Evolutionary conservation across 2,797 vertebrate genomes (phyloP).

Genomic region (Mionectes olivaceus): DNA sequence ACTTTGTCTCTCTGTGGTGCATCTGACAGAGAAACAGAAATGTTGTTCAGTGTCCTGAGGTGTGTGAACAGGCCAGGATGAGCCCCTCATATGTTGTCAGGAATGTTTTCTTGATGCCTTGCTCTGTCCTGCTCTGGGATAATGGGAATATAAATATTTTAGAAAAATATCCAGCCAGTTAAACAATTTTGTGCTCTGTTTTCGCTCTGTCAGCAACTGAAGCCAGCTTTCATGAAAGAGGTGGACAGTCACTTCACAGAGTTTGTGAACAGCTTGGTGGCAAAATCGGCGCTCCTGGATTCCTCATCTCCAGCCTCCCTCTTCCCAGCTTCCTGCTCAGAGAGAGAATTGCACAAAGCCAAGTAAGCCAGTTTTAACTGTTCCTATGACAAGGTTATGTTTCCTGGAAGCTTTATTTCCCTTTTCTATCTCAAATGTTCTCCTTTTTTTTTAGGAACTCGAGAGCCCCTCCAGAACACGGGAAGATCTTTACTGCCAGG

Average conservation of each 20-base stretch:
- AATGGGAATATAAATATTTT: not conserved
- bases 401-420: not conserved
- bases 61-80: not conserved
- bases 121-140: not conserved
- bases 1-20: not conserved
- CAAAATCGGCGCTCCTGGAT: constrained; percentile 86
- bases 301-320: constrained; percentile 74
- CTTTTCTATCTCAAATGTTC: not conserved
- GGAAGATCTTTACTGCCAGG: constrained; percentile 89
- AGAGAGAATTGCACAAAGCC: constrained; percentile 85
- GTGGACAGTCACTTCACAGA: constrained; percentile 90
- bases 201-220: constrained; percentile 82
- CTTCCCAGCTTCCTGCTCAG: constrained; percentile 79
- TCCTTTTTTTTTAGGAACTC: constrained; percentile 72
- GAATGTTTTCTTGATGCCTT: not conserved
- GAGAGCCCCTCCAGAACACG: constrained; percentile 84
- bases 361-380: constrained; percentile 74
- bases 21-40: not conserved
- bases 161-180: not conserved
- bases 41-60: not conserved
- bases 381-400: not conserved
- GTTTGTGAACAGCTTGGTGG: constrained; percentile 91
- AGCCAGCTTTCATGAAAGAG: constrained; percentile 89
- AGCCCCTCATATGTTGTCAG: not conserved
- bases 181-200: not conserved